Base-by-base conservation (phyloP, 2,113 vertebrate genomes). In the Catharus bicknelli region DNA sequence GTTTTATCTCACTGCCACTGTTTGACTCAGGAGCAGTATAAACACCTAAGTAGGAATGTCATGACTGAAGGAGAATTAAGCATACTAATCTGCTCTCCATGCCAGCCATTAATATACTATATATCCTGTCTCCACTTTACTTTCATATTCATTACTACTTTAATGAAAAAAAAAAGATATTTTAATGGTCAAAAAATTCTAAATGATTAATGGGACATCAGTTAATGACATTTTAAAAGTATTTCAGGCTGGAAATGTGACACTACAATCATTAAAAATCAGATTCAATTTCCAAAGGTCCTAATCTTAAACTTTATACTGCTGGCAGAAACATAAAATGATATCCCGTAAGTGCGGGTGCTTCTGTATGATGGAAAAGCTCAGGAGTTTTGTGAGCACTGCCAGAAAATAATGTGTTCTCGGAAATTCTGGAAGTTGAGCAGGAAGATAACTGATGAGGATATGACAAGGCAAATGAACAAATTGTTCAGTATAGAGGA, bases 251-350 rank as follows among this genome's bases (percentile, higher is more conserved):
- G 94, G 88, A 97, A 97, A 95, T 97, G 86, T 97, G 97, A 97
- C 96, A 97, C 80, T 93, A 95, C 70, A 96, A 97, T 98, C 96
- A 98, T 97, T 97, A 97, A 97, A 98, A 96, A 98, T 97, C 96
- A 96, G 85, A 98, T 97, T 98, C 95, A 97, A 97, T 97, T 97
- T 98, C 97, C 92, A 97, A 91, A 97, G 97, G 97, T 97, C 97
- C 95, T 95, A 97, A 97, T 98, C 97, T 97, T 96, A 96, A 97
- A 96, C 92, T 97, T 97, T 95, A 95, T 96, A 94, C 54, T 92
- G 91, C 89, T 97, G 91, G 90, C 91, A 98, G 96, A 97, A 97
- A 96, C 94, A 97, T 95, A 97, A 96, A 97, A 97, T 97, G 93
- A 96, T 96, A 97, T 96, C 87, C 69, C 54, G n/a, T 94, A 95